Percentiles rank a stretch among this genome's conserved stretches.
Evolutionary conservation across 2,888 invertebrate genomes (phyloP).

Genomic region (Eulithis prunata): DNA sequence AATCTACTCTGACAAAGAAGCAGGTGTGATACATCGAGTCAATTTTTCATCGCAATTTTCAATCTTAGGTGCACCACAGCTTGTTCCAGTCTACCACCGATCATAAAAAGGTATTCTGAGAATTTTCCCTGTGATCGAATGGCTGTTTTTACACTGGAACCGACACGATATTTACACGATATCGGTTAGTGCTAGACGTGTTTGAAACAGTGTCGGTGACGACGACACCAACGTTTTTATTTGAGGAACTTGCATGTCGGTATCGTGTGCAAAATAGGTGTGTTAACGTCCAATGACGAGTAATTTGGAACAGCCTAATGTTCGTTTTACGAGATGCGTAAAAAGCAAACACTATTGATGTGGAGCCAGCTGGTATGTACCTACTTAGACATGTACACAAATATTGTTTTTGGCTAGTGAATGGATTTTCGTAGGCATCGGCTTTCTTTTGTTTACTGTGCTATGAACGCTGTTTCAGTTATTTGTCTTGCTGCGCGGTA

Average conservation of each 20-base stretch:
- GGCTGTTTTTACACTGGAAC: constrained; percentile 4
- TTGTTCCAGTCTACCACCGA: constrained; percentile 25
- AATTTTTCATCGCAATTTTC: constrained; percentile 18
- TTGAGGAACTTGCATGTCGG: no score
- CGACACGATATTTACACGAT: no score
- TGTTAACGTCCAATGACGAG: no score
- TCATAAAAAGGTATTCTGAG: constrained; percentile 48
- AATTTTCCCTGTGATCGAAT: constrained; percentile 49
- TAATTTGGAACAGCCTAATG: constrained; percentile 63
- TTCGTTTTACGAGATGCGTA: constrained; percentile 70
- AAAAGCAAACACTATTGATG: constrained; percentile 63
- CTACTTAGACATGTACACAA: constrained; percentile 23
- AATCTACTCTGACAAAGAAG: constrained; percentile 13
- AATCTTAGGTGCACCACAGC: constrained; percentile 23
- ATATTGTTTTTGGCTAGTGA: constrained; percentile 29
- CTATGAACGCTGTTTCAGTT: background rate
- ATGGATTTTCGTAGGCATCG: constrained; percentile 7
- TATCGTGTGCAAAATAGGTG: no score
- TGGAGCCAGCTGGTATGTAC: constrained; percentile 53
- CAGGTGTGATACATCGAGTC: constrained; percentile 21
- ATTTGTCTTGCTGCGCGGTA: no score
- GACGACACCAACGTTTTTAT: no score
- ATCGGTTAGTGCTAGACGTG: no score
- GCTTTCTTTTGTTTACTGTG: constrained; percentile 16
- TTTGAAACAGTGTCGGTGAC: no score